Percentiles rank a stretch among this genome's conserved stretches.
These are phyloP conservation scores for Austrolebias charrua DNA, from an alignment of 2,797 vertebrate genomes.

Conservation along the genomic window DNA sequence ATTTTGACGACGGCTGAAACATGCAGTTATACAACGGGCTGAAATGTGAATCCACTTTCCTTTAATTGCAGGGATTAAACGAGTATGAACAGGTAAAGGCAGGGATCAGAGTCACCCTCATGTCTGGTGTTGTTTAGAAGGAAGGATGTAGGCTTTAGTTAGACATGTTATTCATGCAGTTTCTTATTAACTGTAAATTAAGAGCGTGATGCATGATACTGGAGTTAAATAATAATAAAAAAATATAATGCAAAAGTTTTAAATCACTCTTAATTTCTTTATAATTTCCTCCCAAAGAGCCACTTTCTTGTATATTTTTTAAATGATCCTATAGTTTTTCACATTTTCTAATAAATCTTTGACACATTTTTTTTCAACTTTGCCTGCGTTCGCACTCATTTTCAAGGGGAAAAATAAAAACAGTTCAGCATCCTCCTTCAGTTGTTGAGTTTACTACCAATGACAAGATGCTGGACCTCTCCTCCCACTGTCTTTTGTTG, in stretches of 20 bases:
- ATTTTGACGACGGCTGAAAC: constrained; percentile 1
- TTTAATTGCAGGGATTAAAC: constrained; percentile 26
- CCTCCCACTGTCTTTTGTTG: no score
- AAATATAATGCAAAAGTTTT: not conserved
- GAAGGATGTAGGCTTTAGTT: no score
- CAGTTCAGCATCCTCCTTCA: no score
- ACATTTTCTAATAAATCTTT: not conserved
- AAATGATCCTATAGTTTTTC: not conserved
- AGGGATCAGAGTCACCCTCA: constrained; percentile 11
- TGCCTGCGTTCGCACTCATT: constrained; percentile 10
- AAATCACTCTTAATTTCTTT: not conserved
- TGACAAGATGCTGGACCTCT: no score
- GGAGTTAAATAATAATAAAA: not conserved
- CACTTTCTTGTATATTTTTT: not conserved
- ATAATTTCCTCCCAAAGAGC: not conserved
- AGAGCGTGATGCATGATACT: not conserved
- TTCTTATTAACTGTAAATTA: not conserved
- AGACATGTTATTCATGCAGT: not conserved
- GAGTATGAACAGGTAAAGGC: constrained; percentile 7
- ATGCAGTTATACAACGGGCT: constrained; percentile 2
- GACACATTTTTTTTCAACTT: no score
- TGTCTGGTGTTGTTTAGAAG: constrained; percentile 14
- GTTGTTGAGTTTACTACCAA: no score
- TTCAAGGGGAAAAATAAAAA: constrained; percentile 5
- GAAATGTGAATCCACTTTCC: constrained; percentile 20